Percentiles rank a stretch among this genome's conserved stretches.
These are phyloP conservation scores for Tylochromis polylepis DNA, from an alignment of 2,113 vertebrate species.

Conservation along the genomic window DNA sequence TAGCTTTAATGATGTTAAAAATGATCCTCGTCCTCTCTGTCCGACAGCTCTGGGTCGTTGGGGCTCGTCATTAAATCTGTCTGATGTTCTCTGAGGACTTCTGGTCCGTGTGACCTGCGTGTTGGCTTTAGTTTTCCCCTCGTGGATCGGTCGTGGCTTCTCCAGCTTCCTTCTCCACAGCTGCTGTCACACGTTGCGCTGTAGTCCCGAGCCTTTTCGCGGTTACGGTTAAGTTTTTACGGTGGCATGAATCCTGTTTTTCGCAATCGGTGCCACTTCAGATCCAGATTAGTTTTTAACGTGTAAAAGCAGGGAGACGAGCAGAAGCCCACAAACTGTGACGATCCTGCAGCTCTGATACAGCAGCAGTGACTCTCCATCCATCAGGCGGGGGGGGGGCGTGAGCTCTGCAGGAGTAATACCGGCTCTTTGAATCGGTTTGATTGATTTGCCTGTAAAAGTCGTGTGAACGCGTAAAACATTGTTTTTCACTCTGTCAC, in stretches of 20 bases:
- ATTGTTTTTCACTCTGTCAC: background rate
- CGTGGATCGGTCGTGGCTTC: accelerated
- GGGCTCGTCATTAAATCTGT: background rate
- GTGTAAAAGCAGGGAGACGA: background rate
- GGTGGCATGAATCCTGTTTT: background rate
- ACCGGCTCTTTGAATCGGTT: background rate
- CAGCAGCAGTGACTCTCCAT: background rate
- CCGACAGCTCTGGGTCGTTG: background rate
- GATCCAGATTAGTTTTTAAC: background rate
- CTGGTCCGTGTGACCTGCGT: background rate
- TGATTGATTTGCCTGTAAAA: background rate
- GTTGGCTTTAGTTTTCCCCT: background rate
- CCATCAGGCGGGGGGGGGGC: background rate
- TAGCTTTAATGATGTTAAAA: background rate
- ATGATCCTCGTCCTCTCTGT: background rate
- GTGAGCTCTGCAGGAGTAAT: background rate
- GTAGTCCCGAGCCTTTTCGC: background rate
- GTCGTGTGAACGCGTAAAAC: background rate
- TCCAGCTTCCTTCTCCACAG: background rate
- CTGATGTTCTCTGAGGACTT: background rate
- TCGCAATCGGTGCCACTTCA: background rate
- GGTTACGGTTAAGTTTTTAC: background rate
- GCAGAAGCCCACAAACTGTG: background rate
- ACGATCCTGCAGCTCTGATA: background rate
- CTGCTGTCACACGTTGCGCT: background rate